Base-by-base conservation (phyloP, 2,113 vertebrate species). In the Gymnobelideus leadbeateri region DNA sequence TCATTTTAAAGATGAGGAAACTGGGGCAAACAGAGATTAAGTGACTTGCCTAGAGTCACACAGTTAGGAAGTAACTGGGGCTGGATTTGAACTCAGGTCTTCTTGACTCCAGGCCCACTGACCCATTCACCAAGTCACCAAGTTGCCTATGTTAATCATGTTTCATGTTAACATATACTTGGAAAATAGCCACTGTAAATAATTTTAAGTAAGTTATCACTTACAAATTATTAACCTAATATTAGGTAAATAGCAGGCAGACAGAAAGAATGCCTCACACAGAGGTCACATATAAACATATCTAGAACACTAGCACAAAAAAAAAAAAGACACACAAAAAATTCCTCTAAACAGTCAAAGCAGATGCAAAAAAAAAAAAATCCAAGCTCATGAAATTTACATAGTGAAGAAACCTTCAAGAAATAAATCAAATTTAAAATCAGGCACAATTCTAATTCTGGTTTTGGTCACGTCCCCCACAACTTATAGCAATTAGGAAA, bases 281-380 rank as follows among this genome's bases (percentile, higher is more conserved):
- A n/a, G 68, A 77, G 37, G 68, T 77, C 68, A 84, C n/a, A 43
- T 91, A 93, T 89, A 49, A 92, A 51, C 28, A 57, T 77, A 2
- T 14, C 89, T 3, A 93, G 52, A 96, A 92, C 12, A 3, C n/a
- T 47, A 49, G 23, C 2, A 4, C 91, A 28, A n/a, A 23, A 84
- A 96, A 95, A 3, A 8, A 89, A 55, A 89, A 14, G 50, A 93
- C 52, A 14, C 94, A 51, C 2, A 28, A 91, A 12, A n/a, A 21
- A 61, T 10, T 28, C 89, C 25, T 96, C 89, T 95, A n/a, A 93
- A 90, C 23, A 94, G 21, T 26, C 49, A 91, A 0, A 49, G 54
- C 54, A 97, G 96, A 96, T 3, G 26, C 53, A 43, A 93, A 19
- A 93, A 90, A 91, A 26, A 31, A 68, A 90, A 91, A 26, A 77